These are phyloP conservation scores for Parauchenoglanis ngamensis DNA, from an alignment of 2,797 vertebrate species.

Conservation along the genomic window DNA sequence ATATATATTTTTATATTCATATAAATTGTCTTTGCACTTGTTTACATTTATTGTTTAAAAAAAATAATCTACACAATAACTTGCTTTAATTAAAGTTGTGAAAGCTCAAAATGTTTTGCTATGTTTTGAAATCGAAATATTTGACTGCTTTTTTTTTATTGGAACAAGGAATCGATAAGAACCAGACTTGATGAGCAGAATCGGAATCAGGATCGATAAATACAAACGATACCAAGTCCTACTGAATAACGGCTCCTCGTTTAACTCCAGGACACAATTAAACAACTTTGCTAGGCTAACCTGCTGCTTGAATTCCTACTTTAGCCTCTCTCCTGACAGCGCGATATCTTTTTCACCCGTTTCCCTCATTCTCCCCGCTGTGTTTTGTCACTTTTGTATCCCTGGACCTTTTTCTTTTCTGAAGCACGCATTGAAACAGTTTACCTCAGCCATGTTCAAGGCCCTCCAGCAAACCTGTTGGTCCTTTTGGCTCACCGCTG, in stretches of 20 bases:
- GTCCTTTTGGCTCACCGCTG: constrained; percentile 38
- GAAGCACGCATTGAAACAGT: constrained; percentile 12
- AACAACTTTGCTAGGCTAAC: background rate
- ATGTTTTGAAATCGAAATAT: too few species aligned
- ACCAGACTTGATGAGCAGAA: too few species aligned
- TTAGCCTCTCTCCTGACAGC: background rate
- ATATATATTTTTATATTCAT: too few species aligned
- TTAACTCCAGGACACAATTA: background rate
- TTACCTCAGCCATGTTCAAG: constrained; percentile 22
- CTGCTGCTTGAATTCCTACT: background rate
- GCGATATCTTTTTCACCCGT: background rate
- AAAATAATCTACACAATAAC: too few species aligned
- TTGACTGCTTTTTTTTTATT: too few species aligned
- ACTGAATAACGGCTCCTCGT: background rate
- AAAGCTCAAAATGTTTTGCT: too few species aligned
- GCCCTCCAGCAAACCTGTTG: constrained; percentile 11
- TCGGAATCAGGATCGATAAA: too few species aligned
- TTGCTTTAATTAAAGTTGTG: too few species aligned
- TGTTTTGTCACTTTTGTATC: constrained; percentile 46
- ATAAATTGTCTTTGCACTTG: too few species aligned
- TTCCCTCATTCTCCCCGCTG: background rate
- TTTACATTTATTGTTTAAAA: too few species aligned
- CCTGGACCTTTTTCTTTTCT: constrained; percentile 10
- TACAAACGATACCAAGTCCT: too few species aligned
- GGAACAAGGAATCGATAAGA: too few species aligned